phyloP scores from a whole-genome alignment of 1,140 invertebrate genomes.

The Apis dorsata region DNA sequence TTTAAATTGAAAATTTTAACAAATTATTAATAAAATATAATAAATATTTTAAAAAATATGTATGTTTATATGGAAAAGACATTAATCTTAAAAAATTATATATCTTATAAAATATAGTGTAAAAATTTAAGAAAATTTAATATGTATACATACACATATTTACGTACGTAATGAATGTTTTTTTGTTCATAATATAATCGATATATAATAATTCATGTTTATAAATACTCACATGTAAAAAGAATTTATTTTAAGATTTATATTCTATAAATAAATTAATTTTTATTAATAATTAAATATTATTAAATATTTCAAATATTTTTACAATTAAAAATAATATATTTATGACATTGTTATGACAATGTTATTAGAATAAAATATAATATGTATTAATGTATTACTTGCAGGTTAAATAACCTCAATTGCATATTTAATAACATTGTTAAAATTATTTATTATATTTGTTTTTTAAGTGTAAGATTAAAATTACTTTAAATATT shows the following conservation, averaged over 20 bases:
- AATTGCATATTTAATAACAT: background rate
- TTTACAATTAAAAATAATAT: background rate
- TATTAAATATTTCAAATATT: background rate
- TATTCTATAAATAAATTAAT: background rate
- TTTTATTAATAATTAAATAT: background rate
- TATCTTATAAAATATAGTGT: background rate
- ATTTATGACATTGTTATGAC: background rate
- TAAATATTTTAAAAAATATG: background rate
- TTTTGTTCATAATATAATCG: too few species aligned
- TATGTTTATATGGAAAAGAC: background rate
- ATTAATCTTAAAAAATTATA: background rate
- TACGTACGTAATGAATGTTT: background rate
- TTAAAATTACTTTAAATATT: background rate
- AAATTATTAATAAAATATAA: background rate
- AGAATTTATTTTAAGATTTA: background rate
- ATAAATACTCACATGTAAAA: background rate
- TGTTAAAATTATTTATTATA: background rate
- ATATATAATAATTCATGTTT: too few species aligned
- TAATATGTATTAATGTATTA: too few species aligned
- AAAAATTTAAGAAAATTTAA: background rate
- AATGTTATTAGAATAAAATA: background rate
- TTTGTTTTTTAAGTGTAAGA: background rate
- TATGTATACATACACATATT: background rate
- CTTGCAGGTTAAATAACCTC: slow-evolving; percentile 8
- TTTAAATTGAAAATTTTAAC: background rate